Conservation (phyloP, 1,140 invertebrate genomes). For the Drosophila suzukii region DNA sequence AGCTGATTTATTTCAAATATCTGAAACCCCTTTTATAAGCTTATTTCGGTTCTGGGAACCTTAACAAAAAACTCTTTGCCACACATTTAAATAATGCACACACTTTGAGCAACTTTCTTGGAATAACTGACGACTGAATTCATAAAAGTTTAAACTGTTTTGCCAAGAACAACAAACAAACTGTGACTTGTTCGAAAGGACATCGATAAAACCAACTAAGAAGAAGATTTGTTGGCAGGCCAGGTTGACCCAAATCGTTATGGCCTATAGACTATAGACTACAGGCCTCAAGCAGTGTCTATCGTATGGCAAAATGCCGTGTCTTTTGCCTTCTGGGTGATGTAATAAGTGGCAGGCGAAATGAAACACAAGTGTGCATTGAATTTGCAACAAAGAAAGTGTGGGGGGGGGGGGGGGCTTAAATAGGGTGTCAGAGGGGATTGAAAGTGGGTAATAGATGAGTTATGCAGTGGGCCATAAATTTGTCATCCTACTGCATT, state of each 20-base stretch:
- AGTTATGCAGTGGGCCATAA: constrained; percentile 48
- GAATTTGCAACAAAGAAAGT: constrained; percentile 49
- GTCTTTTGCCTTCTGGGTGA: constrained; percentile 45
- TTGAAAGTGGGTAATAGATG: constrained; percentile 26
- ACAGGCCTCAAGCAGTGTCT: constrained; percentile 41
- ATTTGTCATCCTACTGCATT: constrained; percentile 41
- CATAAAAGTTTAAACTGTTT: constrained; percentile 41
- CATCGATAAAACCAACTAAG: constrained; percentile 31
- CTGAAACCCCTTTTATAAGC: not conserved
- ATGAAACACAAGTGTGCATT: constrained; percentile 74
- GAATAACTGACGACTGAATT: constrained; percentile 24
- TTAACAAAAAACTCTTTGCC: not conserved
- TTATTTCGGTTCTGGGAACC: not conserved
- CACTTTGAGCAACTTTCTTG: constrained; percentile 9
- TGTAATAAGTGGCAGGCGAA: constrained; percentile 74
- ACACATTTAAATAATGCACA: constrained; percentile 22
- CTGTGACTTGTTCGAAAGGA: constrained; percentile 18
- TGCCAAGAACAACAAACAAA: constrained; percentile 32
- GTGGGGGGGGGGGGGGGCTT: not conserved
- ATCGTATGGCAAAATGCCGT: constrained; percentile 41
- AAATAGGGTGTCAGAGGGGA: not conserved
- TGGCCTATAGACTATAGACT: constrained; percentile 1
- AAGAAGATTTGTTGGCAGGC: constrained; percentile 53
- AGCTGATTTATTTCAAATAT: not conserved
- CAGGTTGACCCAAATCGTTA: constrained; percentile 66